Conservation (phyloP, 2,797 vertebrate species). For the Parauchenoglanis ngamensis region DNA sequence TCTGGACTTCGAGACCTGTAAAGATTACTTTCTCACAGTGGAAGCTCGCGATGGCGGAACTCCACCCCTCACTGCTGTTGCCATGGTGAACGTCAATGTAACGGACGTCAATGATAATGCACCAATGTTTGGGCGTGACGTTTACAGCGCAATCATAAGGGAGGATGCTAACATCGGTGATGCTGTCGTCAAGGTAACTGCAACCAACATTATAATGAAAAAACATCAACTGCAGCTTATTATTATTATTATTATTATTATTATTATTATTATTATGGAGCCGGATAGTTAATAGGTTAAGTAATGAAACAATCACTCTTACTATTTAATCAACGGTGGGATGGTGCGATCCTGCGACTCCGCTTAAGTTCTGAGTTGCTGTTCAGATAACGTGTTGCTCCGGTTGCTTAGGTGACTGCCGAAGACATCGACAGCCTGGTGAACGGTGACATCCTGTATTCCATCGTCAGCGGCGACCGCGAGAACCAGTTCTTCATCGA, state of each 20-base stretch:
- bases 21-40: slow-evolving; percentile 89
- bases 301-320: neutral
- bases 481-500: slow-evolving; percentile 90
- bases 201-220: no score
- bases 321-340: neutral
- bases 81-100: slow-evolving; percentile 90
- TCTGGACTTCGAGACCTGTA: slow-evolving; percentile 91
- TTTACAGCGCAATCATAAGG: slow-evolving; percentile 87
- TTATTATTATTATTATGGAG: no score
- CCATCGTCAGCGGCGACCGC: slow-evolving; percentile 86
- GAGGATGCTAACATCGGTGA: slow-evolving; percentile 87
- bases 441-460: slow-evolving; percentile 87
- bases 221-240: neutral
- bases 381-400: neutral
- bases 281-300: neutral
- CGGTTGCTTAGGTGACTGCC: slow-evolving; percentile 81
- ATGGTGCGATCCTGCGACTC: neutral
- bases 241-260: no score
- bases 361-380: neutral
- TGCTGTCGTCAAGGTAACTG: slow-evolving; percentile 81
- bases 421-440: slow-evolving; percentile 90
- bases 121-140: slow-evolving; percentile 83
- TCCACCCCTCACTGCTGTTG: slow-evolving; percentile 86
- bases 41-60: slow-evolving; percentile 92
- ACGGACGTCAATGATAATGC: slow-evolving; percentile 94